Conservation (phyloP, 1,140 invertebrate genomes). For the Parapsyche elsis region DNA sequence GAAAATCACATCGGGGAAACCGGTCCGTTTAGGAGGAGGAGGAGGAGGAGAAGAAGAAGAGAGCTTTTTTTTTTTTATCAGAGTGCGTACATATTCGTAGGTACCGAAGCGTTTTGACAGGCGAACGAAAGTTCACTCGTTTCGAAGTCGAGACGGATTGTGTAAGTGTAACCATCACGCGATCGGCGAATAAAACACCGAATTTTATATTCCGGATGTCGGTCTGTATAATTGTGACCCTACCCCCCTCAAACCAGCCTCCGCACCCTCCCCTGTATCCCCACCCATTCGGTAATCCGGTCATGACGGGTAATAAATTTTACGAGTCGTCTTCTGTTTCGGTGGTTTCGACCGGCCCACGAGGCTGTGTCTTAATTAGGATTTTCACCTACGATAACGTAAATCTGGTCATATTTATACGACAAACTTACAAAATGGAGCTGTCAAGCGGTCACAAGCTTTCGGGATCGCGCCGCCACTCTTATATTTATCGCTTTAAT, state of each 20-base stretch:
- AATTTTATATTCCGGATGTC: slow-evolving; percentile 16
- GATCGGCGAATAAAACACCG: slow-evolving; percentile 15
- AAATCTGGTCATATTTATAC: slow-evolving; percentile 37
- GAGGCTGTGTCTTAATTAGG: slow-evolving; percentile 54
- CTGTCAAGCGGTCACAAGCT: slow-evolving; percentile 28
- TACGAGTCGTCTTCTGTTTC: slow-evolving; percentile 40
- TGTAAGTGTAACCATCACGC: slow-evolving; percentile 16
- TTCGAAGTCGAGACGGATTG: not conserved
- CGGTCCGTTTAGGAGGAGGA: not conserved
- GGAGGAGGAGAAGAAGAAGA: no score
- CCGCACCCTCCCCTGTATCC: no score
- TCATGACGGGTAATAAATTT: slow-evolving; percentile 54
- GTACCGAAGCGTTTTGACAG: no score
- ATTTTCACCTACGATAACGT: slow-evolving; percentile 40
- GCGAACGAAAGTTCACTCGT: no score
- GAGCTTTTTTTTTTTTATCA: no score
- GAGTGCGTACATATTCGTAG: no score
- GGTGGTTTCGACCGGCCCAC: slow-evolving; percentile 33
- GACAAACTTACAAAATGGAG: slow-evolving; percentile 33
- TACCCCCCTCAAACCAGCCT: no score
- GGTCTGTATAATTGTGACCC: slow-evolving; percentile 24
- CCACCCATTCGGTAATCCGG: slow-evolving; percentile 37
- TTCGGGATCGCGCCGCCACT: not conserved
- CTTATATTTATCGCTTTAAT: slow-evolving; percentile 33
- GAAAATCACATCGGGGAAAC: slow-evolving; percentile 8